Conservation (phyloP, 2,797 vertebrate species). For the Sebastes vulpes region DNA sequence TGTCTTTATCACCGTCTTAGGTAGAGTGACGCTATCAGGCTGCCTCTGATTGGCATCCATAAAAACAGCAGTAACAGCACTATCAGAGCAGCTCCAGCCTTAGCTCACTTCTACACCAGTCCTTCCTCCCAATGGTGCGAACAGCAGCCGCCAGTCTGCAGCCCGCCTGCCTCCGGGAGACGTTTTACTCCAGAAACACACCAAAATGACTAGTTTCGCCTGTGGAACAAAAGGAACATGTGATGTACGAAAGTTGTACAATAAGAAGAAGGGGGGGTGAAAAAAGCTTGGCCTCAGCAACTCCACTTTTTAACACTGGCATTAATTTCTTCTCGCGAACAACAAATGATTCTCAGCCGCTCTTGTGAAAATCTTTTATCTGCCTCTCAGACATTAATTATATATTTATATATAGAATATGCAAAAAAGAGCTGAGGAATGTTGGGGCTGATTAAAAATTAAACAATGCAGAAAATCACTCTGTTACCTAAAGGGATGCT, state of each 20-base stretch:
- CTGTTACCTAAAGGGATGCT: conserved; percentile 89
- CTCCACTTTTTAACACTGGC: conserved; percentile 71
- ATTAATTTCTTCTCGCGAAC: conserved; percentile 85
- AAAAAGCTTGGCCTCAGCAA: conserved; percentile 78
- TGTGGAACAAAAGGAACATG: conserved; percentile 75
- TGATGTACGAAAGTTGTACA: conserved; percentile 59
- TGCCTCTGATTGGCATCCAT: neutral
- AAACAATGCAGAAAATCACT: conserved; percentile 89
- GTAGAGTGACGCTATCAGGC: neutral
- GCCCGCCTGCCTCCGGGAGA: conserved; percentile 55
- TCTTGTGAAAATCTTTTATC: conserved; percentile 85
- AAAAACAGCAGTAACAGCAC: neutral
- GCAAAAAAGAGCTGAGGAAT: conserved; percentile 85
- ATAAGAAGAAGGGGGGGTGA: conserved; percentile 25
- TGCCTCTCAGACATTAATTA: conserved; percentile 87
- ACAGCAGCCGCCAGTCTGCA: conserved; percentile 32
- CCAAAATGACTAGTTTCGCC: conserved; percentile 74
- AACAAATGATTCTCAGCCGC: conserved; percentile 83
- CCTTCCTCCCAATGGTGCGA: neutral
- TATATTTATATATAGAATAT: conserved; percentile 89
- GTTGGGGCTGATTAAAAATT: conserved; percentile 88
- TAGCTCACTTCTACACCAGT: neutral
- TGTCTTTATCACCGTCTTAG: neutral
- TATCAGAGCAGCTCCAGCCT: neutral
- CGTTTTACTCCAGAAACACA: conserved; percentile 61